Evolutionary conservation across 1,140 invertebrate species (phyloP), one percentile per base, ranked within the genome.

Genomic region (Pygmarrhopalites habei): DNA sequence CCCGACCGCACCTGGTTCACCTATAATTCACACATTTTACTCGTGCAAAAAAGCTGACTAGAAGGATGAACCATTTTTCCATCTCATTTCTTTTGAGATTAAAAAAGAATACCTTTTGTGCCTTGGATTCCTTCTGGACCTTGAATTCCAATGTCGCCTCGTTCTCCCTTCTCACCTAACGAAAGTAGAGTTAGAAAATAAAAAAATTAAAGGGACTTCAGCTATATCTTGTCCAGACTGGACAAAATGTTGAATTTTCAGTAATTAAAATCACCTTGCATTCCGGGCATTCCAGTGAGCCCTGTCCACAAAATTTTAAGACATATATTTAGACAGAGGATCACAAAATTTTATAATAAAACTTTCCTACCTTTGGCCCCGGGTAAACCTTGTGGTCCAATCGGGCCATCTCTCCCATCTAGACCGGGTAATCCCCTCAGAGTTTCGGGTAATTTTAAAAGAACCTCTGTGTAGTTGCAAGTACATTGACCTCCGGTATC

Each of bases 141-240:
- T 35, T 55, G 43, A 19, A 56, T 26, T 15, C 69, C 69, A 41
- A 62, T 59, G 53, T 72, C 65, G 35, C 71, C 67, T 49, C 65
- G 44, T 25, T 71, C 71, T 2, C 68, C 70, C 56, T 65, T 69
- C 35, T 68, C 58, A 47, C 69, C 68, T 19, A n/a, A n/a, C n/a
- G n/a, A n/a, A n/a, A n/a, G n/a, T n/a, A n/a, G n/a, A n/a, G n/a
- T n/a, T n/a, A n/a, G n/a, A n/a, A n/a, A n/a, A n/a, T n/a, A n/a
- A n/a, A n/a, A n/a, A n/a, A n/a, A n/a, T n/a, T n/a, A n/a, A n/a
- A n/a, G n/a, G n/a, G n/a, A n/a, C n/a, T n/a, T n/a, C n/a, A n/a
- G 35, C n/a, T 7, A 65, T 52, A 2, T 68, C 69, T 15, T 60
- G 62, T 64, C 52, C 10, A 29, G 44, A 19, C 70, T 66, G 19